Percentiles rank a stretch among this genome's conserved stretches.
These are phyloP conservation scores for Eurytemora carolleeae DNA, from an alignment of 1,140 invertebrate genomes.

Conservation along the genomic window DNA sequence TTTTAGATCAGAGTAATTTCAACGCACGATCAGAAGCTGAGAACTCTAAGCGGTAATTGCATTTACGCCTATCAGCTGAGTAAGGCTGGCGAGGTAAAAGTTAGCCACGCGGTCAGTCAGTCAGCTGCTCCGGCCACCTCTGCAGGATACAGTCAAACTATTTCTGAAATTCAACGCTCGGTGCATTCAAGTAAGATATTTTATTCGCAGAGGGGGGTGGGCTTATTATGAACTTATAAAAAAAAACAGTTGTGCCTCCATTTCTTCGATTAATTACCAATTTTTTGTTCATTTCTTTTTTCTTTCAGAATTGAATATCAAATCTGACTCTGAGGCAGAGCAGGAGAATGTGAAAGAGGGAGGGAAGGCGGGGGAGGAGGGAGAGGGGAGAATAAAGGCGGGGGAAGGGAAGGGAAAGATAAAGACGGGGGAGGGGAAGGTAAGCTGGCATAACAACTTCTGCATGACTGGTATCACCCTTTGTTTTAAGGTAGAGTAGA, in stretches of 20 bases:
- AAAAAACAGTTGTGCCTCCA: no score
- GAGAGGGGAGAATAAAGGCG: conserved; percentile 18
- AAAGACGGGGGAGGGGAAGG: conserved; percentile 26
- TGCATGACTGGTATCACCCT: conserved; percentile 42
- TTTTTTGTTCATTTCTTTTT: no score
- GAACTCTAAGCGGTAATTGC: conserved; percentile 26
- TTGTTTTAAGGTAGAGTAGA: conserved; percentile 44
- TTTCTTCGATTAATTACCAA: no score
- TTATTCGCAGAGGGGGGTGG: no score
- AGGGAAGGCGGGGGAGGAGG: conserved; percentile 24
- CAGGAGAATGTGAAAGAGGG: conserved; percentile 22
- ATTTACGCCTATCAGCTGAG: conserved; percentile 35
- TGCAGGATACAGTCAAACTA: conserved; percentile 8
- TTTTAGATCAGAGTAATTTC: conserved; percentile 25
- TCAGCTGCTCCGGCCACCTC: conserved; percentile 15
- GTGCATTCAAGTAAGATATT: background rate
- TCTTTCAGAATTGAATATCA: no score
- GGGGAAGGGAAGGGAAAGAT: conserved; percentile 18
- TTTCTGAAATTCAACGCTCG: conserved; percentile 16
- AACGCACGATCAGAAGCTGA: conserved; percentile 31
- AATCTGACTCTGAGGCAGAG: no score
- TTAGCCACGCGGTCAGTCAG: background rate
- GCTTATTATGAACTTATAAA: no score
- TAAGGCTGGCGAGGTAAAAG: conserved; percentile 5
- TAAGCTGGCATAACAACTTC: conserved; percentile 43